Evolutionary conservation across 2,113 vertebrate species (phyloP), one percentile per base, ranked within the genome.

Genomic region (Puffinus mauretanicus): DNA sequence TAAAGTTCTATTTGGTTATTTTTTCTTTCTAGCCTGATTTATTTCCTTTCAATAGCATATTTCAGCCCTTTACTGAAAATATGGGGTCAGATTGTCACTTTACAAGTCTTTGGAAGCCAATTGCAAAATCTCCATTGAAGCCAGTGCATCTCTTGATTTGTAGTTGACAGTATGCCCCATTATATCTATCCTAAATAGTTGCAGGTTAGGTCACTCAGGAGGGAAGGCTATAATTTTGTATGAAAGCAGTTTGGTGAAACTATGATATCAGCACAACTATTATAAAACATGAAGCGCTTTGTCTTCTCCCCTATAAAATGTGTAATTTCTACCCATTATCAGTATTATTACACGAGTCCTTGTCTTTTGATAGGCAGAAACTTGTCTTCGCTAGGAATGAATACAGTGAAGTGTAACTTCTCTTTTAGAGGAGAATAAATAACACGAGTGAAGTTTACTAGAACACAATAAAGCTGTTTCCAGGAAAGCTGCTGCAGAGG

Each of bases 241-340:
- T 93, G 94, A 96, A 96, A 94, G 91, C 73, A 72, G 70, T 96
- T 97, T 88, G 91, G 70, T 86, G 94, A 94, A 97, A 93, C 95
- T 95, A 79, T 96, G 93, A 89, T 96, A 96, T 90, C 86, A 95
- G 81, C 82, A 46, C 78, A 91, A 64, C 95, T 91, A 6, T 94
- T 93, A 84, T 80, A 93, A 95, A 97, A 92, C 93, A 86, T 82
- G 67, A 90, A 97, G 73, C 70, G 73, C 83, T 93, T 94, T 96
- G 95, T 96, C 88, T 94, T 97, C 83, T 90, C 55, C 61, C 83
- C 79, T 96, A 86, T 76, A 93, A 97, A 97, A 96, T 87, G 85
- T 86, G 88, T 96, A 93, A 96, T 97, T 97, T 97, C 81, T 82
- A 82, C 83, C 86, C 62, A 96, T 97, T 97, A 94, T 95, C 93